Evolutionary conservation across 1,140 invertebrate species (phyloP).

Genomic region (Heliconius himera): DNA sequence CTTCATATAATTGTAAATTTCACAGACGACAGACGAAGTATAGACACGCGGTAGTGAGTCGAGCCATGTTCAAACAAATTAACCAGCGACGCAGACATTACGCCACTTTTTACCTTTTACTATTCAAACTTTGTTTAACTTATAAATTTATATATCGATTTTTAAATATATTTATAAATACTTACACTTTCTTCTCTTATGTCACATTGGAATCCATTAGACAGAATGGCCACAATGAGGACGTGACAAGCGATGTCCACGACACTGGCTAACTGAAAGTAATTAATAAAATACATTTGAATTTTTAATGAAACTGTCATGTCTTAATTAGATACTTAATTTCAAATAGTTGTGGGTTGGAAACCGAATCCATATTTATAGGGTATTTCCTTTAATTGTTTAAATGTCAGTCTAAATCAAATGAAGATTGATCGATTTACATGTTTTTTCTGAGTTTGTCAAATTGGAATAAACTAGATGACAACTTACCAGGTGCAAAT

Average conservation of each 20-base stretch:
- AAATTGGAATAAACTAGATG: background rate
- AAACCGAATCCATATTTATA: too few species aligned
- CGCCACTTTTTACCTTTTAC: too few species aligned
- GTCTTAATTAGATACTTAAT: too few species aligned
- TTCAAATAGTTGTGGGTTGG: too few species aligned
- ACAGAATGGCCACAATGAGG: constrained; percentile 48
- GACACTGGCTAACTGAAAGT: constrained; percentile 53
- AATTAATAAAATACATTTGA: background rate
- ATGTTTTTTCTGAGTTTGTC: background rate
- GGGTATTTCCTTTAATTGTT: too few species aligned
- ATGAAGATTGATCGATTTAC: background rate
- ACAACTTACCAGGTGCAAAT: constrained; percentile 41
- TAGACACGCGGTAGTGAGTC: too few species aligned
- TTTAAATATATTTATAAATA: constrained; percentile 36
- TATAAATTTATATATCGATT: background rate
- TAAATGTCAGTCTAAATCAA: background rate
- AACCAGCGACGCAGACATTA: too few species aligned
- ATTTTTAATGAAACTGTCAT: background rate
- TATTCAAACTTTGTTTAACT: too few species aligned
- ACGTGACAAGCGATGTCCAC: constrained; percentile 55
- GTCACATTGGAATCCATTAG: constrained; percentile 60
- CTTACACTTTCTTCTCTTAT: constrained; percentile 50
- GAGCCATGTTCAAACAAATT: too few species aligned
- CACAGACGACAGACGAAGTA: background rate
- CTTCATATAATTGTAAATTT: too few species aligned